Conservation (phyloP, 2,888 invertebrate species). For the Balanococcus diminutus region DNA sequence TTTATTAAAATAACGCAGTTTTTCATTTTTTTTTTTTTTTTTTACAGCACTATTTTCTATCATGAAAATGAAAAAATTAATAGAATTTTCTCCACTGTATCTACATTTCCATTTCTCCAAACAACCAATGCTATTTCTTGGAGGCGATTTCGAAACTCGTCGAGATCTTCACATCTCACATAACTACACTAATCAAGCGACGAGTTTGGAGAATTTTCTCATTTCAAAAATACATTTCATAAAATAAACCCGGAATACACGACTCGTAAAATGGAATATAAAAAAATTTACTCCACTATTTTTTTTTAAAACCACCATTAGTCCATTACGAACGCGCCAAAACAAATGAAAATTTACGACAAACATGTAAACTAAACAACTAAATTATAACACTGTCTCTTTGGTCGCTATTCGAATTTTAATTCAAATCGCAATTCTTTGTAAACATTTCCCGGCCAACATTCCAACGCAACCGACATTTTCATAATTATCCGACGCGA, state of each 20-base stretch:
- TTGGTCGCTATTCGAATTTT: not conserved
- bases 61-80: not conserved
- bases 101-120: not conserved
- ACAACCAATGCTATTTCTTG: not conserved
- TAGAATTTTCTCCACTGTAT: not conserved
- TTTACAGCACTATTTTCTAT: not conserved
- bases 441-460: not conserved
- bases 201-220: not conserved
- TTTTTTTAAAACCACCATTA: not conserved
- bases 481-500: conserved; percentile 1
- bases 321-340: not conserved
- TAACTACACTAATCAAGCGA: conserved; percentile 2
- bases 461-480: not conserved
- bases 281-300: not conserved
- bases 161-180: not conserved
- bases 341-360: conserved; percentile 22
- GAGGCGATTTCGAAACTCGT: not conserved
- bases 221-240: conserved; percentile 13
- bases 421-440: not conserved
- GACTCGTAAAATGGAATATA: conserved; percentile 1
- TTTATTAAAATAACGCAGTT: not conserved
- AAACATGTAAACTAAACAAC: not conserved
- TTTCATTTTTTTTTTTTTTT: not conserved
- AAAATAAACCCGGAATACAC: not conserved
- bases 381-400: not conserved